These are phyloP conservation scores for Periophthalmus modestus DNA, from an alignment of 2,113 vertebrate genomes.

Conservation along the genomic window DNA sequence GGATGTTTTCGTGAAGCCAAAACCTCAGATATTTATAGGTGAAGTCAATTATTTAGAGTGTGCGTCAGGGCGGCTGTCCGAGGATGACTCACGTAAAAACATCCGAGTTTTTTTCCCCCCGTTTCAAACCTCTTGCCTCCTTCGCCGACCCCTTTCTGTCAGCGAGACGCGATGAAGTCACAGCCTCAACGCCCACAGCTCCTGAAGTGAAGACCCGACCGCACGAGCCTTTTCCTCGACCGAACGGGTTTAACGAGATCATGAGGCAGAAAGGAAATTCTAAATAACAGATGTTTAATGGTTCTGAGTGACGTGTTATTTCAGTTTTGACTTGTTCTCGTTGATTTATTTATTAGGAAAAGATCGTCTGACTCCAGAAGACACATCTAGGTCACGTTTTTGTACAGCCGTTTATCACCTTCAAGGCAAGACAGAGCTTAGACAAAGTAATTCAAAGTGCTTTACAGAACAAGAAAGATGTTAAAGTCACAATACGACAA, in stretches of 20 bases:
- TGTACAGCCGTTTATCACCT: too few species aligned
- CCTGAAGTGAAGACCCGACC: constrained; percentile 25
- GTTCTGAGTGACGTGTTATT: neutral
- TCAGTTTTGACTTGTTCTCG: too few species aligned
- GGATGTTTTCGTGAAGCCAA: too few species aligned
- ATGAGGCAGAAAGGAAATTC: neutral
- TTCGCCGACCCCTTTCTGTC: constrained; percentile 47
- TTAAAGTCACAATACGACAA: too few species aligned
- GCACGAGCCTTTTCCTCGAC: constrained; percentile 39
- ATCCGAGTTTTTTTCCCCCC: constrained; percentile 2
- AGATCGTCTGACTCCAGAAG: too few species aligned
- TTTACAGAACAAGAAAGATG: too few species aligned
- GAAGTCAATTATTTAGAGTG: constrained; percentile 39
- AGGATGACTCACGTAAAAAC: constrained; percentile 51
- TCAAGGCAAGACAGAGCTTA: too few species aligned
- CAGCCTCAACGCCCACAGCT: constrained; percentile 18
- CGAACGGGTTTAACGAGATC: constrained; percentile 4
- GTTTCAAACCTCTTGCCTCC: constrained; percentile 6
- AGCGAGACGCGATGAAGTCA: constrained; percentile 54
- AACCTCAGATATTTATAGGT: too few species aligned
- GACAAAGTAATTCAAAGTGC: too few species aligned
- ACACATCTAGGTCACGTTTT: too few species aligned
- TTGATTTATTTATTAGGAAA: too few species aligned
- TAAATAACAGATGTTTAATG: too few species aligned
- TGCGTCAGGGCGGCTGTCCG: constrained; percentile 22